phyloP scores from a whole-genome alignment of 2,113 vertebrate species.

The Serinus canaria region DNA sequence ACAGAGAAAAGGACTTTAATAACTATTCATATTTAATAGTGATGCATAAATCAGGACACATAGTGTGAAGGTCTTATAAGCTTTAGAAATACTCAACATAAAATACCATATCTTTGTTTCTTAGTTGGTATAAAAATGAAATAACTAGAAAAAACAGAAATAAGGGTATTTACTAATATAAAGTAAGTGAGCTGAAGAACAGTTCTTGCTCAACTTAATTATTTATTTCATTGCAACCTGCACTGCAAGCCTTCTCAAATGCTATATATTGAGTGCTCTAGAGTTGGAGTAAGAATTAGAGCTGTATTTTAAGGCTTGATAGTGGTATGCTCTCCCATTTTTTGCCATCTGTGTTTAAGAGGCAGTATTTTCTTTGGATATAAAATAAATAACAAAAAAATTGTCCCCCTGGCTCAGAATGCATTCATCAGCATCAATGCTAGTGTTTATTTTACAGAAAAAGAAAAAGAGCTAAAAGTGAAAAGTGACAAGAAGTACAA shows the following conservation, averaged over 20 bases:
- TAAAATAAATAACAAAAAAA: background rate
- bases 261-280: background rate
- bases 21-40: background rate
- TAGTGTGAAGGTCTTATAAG: background rate
- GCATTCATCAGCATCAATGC: background rate
- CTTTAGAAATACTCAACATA: background rate
- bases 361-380: background rate
- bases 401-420: background rate
- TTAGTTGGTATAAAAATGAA: background rate
- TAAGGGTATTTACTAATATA: background rate
- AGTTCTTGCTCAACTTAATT: background rate
- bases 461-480: background rate
- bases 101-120: background rate
- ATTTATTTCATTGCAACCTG: background rate
- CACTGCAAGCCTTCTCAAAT: background rate
- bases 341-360: background rate
- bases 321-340: background rate
- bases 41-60: background rate
- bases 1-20: background rate
- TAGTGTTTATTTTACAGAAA: background rate
- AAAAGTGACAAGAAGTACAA: background rate
- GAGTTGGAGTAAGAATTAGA: background rate
- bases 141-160: background rate
- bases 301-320: background rate
- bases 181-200: background rate